phyloP scores from a whole-genome alignment of 2,888 invertebrate species.

The Chirona hameri region DNA sequence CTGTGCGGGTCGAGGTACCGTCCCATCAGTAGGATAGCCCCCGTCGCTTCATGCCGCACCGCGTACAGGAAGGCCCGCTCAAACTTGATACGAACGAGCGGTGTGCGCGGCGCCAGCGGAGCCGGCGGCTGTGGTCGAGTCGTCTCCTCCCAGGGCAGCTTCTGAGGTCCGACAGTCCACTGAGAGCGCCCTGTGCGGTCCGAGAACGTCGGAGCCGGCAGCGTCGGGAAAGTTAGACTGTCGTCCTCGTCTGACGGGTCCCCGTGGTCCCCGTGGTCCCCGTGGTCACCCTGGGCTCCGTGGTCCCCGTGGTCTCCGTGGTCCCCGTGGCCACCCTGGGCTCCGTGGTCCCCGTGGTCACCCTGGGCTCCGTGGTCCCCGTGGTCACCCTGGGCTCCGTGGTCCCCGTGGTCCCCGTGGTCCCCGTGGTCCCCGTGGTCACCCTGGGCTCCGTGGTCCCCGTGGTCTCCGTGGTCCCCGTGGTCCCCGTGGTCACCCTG shows the following conservation, averaged over 20 bases:
- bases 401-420: slow-evolving; percentile 49
- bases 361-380: neutral
- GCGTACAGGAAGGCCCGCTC: slow-evolving; percentile 85
- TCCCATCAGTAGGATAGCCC: slow-evolving; percentile 81
- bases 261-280: too few species aligned
- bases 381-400: neutral
- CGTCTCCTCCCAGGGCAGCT: neutral
- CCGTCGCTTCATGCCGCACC: slow-evolving; percentile 86
- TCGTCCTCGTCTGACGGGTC: neutral
- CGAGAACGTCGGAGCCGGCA: too few species aligned
- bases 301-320: too few species aligned
- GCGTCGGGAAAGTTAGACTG: neutral
- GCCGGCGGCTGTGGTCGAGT: neutral
- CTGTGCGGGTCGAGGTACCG: slow-evolving; percentile 68
- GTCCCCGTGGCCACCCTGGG: too few species aligned
- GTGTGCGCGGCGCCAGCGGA: slow-evolving; percentile 52
- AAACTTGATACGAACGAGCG: slow-evolving; percentile 63
- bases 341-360: neutral
- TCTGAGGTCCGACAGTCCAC: neutral
- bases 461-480: slow-evolving; percentile 22
- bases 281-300: too few species aligned
- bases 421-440: slow-evolving; percentile 51
- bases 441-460: neutral
- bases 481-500: slow-evolving; percentile 11
- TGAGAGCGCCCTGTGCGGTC: neutral